A percentile compares a stretch with the other conserved stretches of the same genome.
Evolutionary conservation across 2,797 vertebrate genomes (phyloP).

Genomic region (Basileuterus tristriatus): DNA sequence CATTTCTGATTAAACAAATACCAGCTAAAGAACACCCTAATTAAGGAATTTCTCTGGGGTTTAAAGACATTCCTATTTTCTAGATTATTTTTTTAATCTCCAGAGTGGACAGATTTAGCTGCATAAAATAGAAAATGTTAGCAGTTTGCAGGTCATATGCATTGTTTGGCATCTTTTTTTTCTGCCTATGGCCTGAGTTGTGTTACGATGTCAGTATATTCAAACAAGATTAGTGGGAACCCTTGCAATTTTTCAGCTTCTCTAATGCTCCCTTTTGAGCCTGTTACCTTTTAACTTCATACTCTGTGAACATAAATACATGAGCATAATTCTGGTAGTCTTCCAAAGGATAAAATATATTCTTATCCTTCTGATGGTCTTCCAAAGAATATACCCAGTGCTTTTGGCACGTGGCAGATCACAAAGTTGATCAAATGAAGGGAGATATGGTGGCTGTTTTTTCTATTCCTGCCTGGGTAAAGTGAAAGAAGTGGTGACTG

Average conservation of each 20-base stretch:
- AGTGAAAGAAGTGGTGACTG: not conserved
- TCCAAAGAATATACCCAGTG: not conserved
- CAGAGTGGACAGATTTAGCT: not conserved
- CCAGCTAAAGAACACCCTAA: not conserved
- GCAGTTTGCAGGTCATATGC: not conserved
- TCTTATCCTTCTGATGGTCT: not conserved
- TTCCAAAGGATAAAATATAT: not conserved
- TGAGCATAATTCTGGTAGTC: not conserved
- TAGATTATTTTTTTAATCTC: not conserved
- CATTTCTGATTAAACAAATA: not conserved
- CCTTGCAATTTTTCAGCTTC: not conserved
- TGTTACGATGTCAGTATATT: not conserved
- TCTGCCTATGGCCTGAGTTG: not conserved
- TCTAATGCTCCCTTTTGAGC: not conserved
- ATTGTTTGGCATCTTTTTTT: not conserved
- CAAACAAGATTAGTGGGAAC: not conserved
- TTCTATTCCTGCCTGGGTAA: not conserved
- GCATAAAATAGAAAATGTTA: not conserved
- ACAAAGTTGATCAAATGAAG: not conserved
- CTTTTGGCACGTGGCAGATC: not conserved
- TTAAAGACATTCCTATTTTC: not conserved
- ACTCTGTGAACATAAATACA: not conserved
- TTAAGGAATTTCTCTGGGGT: not conserved
- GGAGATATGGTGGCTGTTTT: rapidly evolving
- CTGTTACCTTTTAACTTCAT: not conserved